phyloP scores from a whole-genome alignment of 2,113 vertebrate genomes.

The Acrocephalus kingi region DNA sequence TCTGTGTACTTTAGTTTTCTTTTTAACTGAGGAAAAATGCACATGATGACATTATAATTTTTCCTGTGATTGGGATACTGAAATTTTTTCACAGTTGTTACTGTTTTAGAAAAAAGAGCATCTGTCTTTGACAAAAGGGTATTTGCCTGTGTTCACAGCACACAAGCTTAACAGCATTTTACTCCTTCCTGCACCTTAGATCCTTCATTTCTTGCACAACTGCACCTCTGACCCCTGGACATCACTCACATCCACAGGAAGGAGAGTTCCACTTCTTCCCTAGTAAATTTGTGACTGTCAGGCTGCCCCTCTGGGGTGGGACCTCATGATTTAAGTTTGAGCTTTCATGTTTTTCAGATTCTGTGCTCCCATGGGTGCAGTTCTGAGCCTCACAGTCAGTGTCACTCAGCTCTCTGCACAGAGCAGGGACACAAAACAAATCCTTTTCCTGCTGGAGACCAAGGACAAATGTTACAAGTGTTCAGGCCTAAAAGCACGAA shows the following conservation, averaged over 20 bases:
- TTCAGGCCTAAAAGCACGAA: not conserved
- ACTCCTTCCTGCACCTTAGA: not conserved
- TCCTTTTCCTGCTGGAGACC: not conserved
- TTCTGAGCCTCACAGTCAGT: not conserved
- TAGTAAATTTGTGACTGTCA: rapidly evolving
- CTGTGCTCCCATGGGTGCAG: not conserved
- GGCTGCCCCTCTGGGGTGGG: not conserved
- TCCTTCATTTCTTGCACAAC: not conserved
- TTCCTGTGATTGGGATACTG: not conserved
- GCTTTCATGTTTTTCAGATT: not conserved
- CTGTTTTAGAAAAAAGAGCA: not conserved
- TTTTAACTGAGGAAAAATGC: not conserved
- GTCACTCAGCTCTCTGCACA: not conserved
- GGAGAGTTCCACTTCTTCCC: not conserved
- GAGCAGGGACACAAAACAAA: not conserved
- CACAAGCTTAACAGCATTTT: not conserved
- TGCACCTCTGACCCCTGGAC: not conserved
- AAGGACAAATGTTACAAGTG: not conserved
- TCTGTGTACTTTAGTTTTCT: not conserved
- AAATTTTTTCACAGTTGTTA: not conserved
- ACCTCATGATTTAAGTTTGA: not conserved
- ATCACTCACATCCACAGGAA: not conserved
- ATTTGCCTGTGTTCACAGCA: not conserved
- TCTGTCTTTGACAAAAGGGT: not conserved
- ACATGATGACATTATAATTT: not conserved